phyloP scores from a whole-genome alignment of 2,888 invertebrate genomes.

The Microctonus aethiopoides region DNA sequence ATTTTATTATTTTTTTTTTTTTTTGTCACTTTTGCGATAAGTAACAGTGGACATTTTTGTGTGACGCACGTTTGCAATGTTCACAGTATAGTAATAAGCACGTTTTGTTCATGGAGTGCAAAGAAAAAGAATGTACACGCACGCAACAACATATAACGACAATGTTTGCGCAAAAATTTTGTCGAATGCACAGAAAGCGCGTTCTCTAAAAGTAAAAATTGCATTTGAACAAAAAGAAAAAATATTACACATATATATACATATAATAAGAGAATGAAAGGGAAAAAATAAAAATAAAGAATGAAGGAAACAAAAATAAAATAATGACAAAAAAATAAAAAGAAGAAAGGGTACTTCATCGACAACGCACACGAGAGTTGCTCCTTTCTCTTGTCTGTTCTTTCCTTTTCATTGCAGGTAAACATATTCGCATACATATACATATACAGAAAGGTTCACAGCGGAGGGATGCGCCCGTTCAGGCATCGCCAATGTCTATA shows the following conservation, averaged over 20 bases:
- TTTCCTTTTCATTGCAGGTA: slow-evolving; percentile 16
- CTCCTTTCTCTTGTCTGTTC: slow-evolving; percentile 6
- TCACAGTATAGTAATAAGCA: slow-evolving; percentile 59
- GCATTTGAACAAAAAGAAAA: background rate
- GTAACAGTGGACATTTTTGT: slow-evolving; percentile 47
- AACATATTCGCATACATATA: slow-evolving; percentile 1
- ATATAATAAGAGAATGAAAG: background rate
- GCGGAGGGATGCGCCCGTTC: slow-evolving; percentile 20
- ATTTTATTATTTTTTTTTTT: slow-evolving; percentile 17
- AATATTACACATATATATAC: background rate
- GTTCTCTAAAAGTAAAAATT: background rate
- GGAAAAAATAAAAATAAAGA: background rate
- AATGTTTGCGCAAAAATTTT: slow-evolving; percentile 25
- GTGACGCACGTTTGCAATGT: slow-evolving; percentile 52
- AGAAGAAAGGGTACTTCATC: background rate
- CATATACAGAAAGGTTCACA: slow-evolving; percentile 2
- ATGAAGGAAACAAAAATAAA: too few species aligned
- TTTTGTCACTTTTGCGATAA: slow-evolving; percentile 43
- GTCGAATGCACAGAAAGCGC: background rate
- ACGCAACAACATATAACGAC: background rate
- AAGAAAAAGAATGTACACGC: background rate
- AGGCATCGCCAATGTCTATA: slow-evolving; percentile 29
- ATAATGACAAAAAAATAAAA: slow-evolving; percentile 6
- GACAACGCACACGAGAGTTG: background rate
- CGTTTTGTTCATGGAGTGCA: slow-evolving; percentile 49